Evolutionary conservation across 2,888 invertebrate genomes (phyloP), one percentile per base, ranked within the genome.

Genomic region (Phyllotreta cruciferae): DNA sequence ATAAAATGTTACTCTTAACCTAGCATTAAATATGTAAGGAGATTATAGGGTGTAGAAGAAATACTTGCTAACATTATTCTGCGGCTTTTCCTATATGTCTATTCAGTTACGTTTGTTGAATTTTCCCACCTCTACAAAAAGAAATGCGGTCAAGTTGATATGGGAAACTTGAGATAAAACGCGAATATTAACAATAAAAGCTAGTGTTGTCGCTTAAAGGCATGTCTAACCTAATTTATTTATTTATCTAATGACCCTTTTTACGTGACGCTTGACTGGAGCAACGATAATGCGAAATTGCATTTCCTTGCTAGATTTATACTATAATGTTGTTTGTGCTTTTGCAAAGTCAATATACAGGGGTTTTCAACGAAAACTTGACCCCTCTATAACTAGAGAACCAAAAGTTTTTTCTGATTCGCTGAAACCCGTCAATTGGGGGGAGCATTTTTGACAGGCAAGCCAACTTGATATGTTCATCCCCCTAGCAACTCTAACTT

Each of bases 231-330:
- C 45, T 52, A 54, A 45, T 45, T 39, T 24, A 24, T 24, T 45
- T 63, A 66, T 66, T 63, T 63, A 63, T 66, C 58, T 56, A 63
- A 62, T 53, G 56, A 63, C 11, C 60, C 60, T 56, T 55, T 62
- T 56, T 53, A 52, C 44, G 52, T 44, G 60, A 61, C 39, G 57
- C 54, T 49, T 49, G 45, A 55, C 41, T 49, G 54, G 55, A 55
- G 56, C 56, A 64, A 64, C 57, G 65, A 62, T 62, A 65, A 60
- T 53, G 42, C 14, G 64, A 35, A 65, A 65, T 65, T 58, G 58
- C 56, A 55, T 62, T 63, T 61, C 47, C 62, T 53, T 50, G 49
- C 56, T 62, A 53, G 49, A 56, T 56, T 60, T 56, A 60, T 63
- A 60, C 50, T 66, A 24, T 24, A 60, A 66, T 62, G 44, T 56